Conservation (phyloP, 2,797 vertebrate genomes). For the Choloepus didactylus region DNA sequence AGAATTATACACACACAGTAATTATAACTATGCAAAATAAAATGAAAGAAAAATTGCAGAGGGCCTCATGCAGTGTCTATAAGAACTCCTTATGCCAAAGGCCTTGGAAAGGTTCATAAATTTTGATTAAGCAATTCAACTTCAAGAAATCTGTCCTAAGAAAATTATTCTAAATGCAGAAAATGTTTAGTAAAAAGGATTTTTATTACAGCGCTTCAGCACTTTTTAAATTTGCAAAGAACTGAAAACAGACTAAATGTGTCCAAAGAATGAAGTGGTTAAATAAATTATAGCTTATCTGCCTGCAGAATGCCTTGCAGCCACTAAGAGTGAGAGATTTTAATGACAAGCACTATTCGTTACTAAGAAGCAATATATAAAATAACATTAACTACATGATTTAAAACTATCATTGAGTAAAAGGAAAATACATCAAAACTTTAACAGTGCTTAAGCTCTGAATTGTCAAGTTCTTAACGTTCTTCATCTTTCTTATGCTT, state of each 20-base stretch:
- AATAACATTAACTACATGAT: background rate
- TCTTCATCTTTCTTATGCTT: slow-evolving; percentile 8
- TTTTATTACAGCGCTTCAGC: background rate
- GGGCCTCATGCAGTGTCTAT: background rate
- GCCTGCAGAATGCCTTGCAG: background rate
- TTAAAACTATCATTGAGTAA: background rate
- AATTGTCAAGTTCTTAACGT: background rate
- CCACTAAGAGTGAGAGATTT: background rate
- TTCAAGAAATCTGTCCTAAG: slow-evolving; percentile 38
- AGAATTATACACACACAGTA: background rate
- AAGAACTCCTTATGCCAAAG: slow-evolving; percentile 52
- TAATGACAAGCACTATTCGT: background rate
- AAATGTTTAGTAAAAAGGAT: background rate
- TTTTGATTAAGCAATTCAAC: slow-evolving; percentile 20
- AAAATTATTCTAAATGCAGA: slow-evolving; percentile 29
- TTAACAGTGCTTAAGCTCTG: background rate
- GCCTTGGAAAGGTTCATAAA: slow-evolving; percentile 6
- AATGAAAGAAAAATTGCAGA: background rate
- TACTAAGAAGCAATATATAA: background rate
- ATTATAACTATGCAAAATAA: slow-evolving; percentile 47
- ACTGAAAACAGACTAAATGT: background rate
- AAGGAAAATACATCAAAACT: background rate
- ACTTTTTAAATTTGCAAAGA: background rate
- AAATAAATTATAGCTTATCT: slow-evolving; percentile 8
- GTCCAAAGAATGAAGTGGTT: slow-evolving; percentile 5